Evolutionary conservation across 1,140 invertebrate species (phyloP), one percentile per base, ranked within the genome.

Genomic region (Aporrectodea caliginosa): DNA sequence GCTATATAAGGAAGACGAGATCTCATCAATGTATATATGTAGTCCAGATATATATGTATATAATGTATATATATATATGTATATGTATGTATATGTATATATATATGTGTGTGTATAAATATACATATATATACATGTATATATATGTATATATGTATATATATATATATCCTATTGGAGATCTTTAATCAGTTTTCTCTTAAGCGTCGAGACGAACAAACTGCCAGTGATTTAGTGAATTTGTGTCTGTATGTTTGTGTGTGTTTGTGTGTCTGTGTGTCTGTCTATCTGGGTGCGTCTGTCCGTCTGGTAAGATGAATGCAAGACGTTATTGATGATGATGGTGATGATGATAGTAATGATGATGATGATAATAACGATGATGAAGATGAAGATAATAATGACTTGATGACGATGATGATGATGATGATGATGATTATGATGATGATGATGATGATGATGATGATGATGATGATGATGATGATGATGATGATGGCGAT

Each of bases 341-440:
- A 14, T 72, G 30, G 27, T 27, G 30, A n/a, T n/a, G 2, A 31
- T 6, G 70, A 72, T 72, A 72, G 27, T n/a, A n/a, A 31, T 27
- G n/a, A 72, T 12, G 70, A 72, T 27, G 70, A 72, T 27, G 70
- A 72, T 72, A 31, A 72, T 72, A 31, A 72, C 70, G 6, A 27
- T 27, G 70, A 72, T 72, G 70, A 72, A 12, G 27, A 6, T 72
- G 12, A 72, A 12, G 58, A 68, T 68, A n/a, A 68, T 68, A n/a
- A 68, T 68, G 58, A 68, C n/a, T n/a, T n/a, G n/a, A 58, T 22
- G 43, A 58, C 22, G n/a, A 58, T 22, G 22, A 22, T 58, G 22
- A 58, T 22, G 22, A 12, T 58, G 43, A 58, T 58, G 6, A 22
- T 22, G 43, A 58, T 22, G 43, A 58, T 12, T 6, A 58, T 22